Evolutionary conservation across 2,113 vertebrate species (phyloP), one percentile per base, ranked within the genome.

Genomic region (Cephalopholis sonnerati): DNA sequence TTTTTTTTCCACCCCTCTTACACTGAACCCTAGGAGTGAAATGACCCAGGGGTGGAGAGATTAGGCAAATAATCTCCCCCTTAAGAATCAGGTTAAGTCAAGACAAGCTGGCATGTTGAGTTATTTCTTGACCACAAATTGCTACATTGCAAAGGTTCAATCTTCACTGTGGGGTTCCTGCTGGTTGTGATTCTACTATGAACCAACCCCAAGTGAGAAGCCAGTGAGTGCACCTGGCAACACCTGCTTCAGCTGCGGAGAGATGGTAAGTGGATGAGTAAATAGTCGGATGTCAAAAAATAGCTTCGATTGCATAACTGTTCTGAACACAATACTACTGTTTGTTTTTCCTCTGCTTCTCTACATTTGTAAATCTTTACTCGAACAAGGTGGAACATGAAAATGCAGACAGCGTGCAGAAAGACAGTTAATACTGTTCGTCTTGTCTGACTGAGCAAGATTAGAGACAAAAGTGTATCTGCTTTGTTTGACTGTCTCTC

Each of bases 271-370:
- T 78, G 77, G 81, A 69, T 80, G 81, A 82, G 73, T 54, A 73
- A 89, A 79, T 73, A 61, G 36, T 53, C 11, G 17, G 15, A 8
- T 13, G 12, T 66, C n/a, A 46, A 59, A 87, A 80, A 84, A 76
- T 71, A 83, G 78, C 78, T 75, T 5, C 22, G 16, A 18, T 81
- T 88, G 75, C 73, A 53, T 73, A 86, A 90, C 81, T 51, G n/a
- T 29, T 73, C 12, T 15, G 32, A 70, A 50, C 69, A 64, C 55
- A 79, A n/a, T 59, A 39, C 59, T 36, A 36, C 1, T 20, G 32
- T 54, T 41, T 46, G 53, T 63, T 69, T 62, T 70, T 57, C 2
- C 8, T 27, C 11, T 7, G 0, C 53, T 65, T 15, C 50, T 25
- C 39, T n/a, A 11, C 44, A 27, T 39, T 50, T 63, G 55, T 71